These are phyloP conservation scores for Lacerta viridis DNA, from an alignment of 2,797 vertebrate genomes.

Conservation along the genomic window DNA sequence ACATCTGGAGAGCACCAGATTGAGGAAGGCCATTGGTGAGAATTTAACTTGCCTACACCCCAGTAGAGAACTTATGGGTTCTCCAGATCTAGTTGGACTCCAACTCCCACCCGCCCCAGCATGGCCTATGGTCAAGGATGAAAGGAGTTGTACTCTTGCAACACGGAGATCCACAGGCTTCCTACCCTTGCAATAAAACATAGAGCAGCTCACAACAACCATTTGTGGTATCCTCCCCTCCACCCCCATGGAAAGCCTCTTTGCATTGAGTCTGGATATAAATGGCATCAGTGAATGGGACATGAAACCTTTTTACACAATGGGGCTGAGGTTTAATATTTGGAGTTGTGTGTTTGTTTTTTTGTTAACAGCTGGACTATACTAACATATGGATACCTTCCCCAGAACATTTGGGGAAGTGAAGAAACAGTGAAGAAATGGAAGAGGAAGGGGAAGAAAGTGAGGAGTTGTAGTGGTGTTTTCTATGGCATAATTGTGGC, in stretches of 20 bases:
- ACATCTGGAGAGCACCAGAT: neutral
- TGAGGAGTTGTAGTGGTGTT: neutral
- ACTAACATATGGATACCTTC: neutral
- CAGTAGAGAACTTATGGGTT: too few species aligned
- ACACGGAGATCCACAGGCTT: neutral
- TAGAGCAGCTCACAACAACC: neutral
- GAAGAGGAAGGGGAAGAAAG: neutral
- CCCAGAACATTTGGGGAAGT: neutral
- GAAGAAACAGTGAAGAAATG: neutral
- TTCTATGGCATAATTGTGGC: neutral
- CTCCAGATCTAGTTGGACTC: too few species aligned
- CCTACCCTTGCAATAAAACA: too few species aligned
- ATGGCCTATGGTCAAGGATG: too few species aligned
- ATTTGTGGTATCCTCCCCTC: neutral
- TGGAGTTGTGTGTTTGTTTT: neutral
- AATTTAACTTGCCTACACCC: too few species aligned
- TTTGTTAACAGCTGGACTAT: neutral
- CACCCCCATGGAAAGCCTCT: neutral
- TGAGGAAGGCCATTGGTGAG: neutral
- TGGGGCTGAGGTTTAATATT: neutral
- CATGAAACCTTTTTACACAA: neutral
- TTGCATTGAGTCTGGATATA: neutral
- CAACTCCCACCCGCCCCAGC: too few species aligned
- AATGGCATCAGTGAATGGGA: neutral
- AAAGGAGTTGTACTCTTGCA: neutral